A percentile compares a stretch with the other conserved stretches of the same genome.
Conservation (phyloP, 2,888 invertebrate genomes). For the Invenusta paracnida region DNA sequence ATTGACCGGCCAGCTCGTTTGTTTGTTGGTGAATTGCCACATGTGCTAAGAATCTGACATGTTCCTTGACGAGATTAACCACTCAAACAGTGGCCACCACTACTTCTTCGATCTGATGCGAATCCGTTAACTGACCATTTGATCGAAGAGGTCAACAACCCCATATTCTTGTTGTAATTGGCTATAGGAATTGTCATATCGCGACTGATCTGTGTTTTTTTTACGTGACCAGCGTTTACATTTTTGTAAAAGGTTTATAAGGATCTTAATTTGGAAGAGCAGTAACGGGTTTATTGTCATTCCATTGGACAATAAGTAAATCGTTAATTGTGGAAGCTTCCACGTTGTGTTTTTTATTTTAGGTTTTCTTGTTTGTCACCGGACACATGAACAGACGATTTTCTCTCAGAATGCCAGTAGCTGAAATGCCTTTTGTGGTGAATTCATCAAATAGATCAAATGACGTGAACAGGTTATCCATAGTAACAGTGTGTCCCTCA, state of each 20-base stretch:
- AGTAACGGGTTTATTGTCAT: background rate
- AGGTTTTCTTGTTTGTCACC: slow-evolving; percentile 12
- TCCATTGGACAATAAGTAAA: background rate
- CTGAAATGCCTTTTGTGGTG: background rate
- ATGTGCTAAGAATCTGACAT: background rate
- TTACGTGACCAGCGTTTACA: slow-evolving; percentile 28
- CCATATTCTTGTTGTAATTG: background rate
- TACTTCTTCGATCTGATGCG: background rate
- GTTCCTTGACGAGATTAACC: background rate
- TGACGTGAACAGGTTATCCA: slow-evolving; percentile 6
- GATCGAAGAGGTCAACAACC: background rate
- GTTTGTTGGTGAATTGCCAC: background rate
- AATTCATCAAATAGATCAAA: background rate
- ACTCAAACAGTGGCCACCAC: background rate
- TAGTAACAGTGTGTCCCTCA: background rate
- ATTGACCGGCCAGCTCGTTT: background rate
- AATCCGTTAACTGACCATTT: background rate
- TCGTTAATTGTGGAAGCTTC: background rate
- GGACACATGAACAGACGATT: background rate
- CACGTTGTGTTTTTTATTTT: background rate
- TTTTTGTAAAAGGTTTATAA: no score
- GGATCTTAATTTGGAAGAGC: background rate
- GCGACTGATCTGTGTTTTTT: no score
- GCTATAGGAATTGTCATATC: no score
- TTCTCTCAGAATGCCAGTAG: background rate